Evolutionary conservation across 2,113 vertebrate species (phyloP).

Genomic region (Pagrus major): DNA sequence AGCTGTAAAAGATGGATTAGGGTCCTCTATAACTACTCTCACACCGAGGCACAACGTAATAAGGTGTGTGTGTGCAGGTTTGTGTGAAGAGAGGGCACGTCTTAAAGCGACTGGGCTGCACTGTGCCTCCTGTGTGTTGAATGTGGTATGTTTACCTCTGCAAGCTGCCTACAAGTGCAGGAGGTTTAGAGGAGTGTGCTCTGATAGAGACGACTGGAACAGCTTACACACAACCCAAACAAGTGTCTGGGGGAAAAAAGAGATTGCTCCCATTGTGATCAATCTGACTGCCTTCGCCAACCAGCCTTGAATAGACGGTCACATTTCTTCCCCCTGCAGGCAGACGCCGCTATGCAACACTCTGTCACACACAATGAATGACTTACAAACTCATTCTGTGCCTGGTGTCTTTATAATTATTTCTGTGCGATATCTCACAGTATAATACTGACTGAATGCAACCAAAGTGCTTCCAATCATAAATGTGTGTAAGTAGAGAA

Average conservation of each 20-base stretch:
- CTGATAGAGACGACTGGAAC: conserved; percentile 63
- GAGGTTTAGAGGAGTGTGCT: conserved; percentile 60
- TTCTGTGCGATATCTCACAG: neutral
- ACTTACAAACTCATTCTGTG: conserved; percentile 31
- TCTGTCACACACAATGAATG: conserved; percentile 7
- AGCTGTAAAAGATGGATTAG: conserved; percentile 80
- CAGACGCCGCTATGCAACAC: conserved; percentile 9
- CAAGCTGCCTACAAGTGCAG: conserved; percentile 39
- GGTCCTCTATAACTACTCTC: conserved; percentile 62
- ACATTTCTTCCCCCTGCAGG: conserved; percentile 55
- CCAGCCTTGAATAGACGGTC: conserved; percentile 56
- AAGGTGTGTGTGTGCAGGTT: conserved; percentile 36
- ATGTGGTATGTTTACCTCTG: conserved; percentile 55
- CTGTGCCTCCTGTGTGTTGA: conserved; percentile 24
- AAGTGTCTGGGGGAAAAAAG: conserved; percentile 49
- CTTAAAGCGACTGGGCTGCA: conserved; percentile 43
- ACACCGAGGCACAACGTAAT: conserved; percentile 57
- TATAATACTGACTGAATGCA: conserved; percentile 1
- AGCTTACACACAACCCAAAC: conserved; percentile 64
- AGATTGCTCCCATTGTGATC: conserved; percentile 67
- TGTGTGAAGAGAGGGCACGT: conserved; percentile 30
- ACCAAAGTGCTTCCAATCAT: neutral
- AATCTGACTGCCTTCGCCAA: conserved; percentile 64
- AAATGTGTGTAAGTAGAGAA: neutral
- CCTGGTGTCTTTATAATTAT: conserved; percentile 24